Evolutionary conservation across 2,888 invertebrate genomes (phyloP).

Genomic region (Cataglyphis cursor): DNA sequence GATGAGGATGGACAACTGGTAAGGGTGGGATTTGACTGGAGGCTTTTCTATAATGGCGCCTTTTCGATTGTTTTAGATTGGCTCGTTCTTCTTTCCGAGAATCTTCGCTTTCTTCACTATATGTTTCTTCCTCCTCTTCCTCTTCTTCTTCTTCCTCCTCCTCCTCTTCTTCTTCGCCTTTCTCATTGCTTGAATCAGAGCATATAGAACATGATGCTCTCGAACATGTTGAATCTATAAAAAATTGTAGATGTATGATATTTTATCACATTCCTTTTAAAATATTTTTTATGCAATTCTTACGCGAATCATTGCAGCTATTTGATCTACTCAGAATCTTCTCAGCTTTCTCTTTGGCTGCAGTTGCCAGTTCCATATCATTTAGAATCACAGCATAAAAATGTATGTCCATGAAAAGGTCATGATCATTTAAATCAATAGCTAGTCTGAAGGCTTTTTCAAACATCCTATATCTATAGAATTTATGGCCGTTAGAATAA

Average conservation of each 20-base stretch:
- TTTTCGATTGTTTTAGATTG: slow-evolving; percentile 83
- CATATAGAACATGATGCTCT: slow-evolving; percentile 91
- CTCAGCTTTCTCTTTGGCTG: slow-evolving; percentile 91
- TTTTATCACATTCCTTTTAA: not conserved
- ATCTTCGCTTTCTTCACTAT: slow-evolving; percentile 84
- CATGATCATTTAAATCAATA: slow-evolving; percentile 94
- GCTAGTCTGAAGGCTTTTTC: slow-evolving; percentile 95
- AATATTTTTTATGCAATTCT: slow-evolving; percentile 63
- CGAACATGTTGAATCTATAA: slow-evolving; percentile 91
- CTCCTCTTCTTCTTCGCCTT: slow-evolving; percentile 85
- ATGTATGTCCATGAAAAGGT: slow-evolving; percentile 94
- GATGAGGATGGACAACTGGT: slow-evolving; percentile 77
- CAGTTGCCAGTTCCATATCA: slow-evolving; percentile 90
- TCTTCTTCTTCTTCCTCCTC: slow-evolving; percentile 85
- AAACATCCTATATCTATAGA: slow-evolving; percentile 90
- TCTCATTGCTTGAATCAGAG: slow-evolving; percentile 86
- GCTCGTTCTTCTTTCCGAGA: slow-evolving; percentile 78
- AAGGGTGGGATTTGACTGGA: slow-evolving; percentile 85
- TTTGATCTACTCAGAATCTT: slow-evolving; percentile 85
- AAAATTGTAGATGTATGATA: slow-evolving; percentile 67
- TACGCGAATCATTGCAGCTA: slow-evolving; percentile 85
- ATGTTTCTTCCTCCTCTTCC: slow-evolving; percentile 83
- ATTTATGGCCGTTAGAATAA: slow-evolving; percentile 39
- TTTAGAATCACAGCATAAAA: slow-evolving; percentile 91
- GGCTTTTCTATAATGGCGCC: slow-evolving; percentile 85